phyloP scores from a whole-genome alignment of 35 echinoderm and acorn worm species.

The Heliocidaris erythrogramma region DNA sequence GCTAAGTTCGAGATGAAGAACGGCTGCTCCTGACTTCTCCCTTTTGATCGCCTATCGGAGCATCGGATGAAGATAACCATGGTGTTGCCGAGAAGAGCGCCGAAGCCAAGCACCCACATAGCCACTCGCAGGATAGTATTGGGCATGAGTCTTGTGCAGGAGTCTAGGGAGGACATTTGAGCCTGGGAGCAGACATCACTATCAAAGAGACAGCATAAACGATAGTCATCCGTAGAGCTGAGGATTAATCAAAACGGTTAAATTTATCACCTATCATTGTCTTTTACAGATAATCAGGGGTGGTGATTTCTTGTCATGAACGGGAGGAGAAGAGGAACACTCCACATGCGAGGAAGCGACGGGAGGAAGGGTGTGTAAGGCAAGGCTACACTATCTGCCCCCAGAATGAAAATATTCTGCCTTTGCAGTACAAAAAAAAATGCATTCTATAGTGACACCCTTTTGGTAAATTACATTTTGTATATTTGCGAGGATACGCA shows the following conservation, averaged over 20 bases:
- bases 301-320: too few relatives aligned
- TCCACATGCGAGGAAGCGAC: too few relatives aligned
- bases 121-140: conserved; percentile 40
- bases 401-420: too few relatives aligned
- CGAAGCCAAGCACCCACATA: conserved; percentile 57
- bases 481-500: too few relatives aligned
- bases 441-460: too few relatives aligned
- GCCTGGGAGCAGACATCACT: background rate
- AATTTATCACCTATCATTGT: background rate
- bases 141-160: conserved; percentile 28
- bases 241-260: background rate
- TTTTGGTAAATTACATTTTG: too few relatives aligned
- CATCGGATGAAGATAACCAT: conserved; percentile 40
- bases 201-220: conserved; percentile 34
- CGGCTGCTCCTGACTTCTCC: background rate
- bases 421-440: too few relatives aligned
- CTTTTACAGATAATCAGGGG: background rate
- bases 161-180: background rate
- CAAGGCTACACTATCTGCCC: too few relatives aligned
- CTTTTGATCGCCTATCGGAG: background rate
- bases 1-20: conserved; percentile 63
- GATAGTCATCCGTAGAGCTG: conserved; percentile 29
- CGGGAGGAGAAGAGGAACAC: too few relatives aligned
- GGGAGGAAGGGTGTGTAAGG: too few relatives aligned
- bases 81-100: conserved; percentile 55